These are phyloP conservation scores for Thera britannica DNA, from an alignment of 2,888 invertebrate species.

Conservation along the genomic window DNA sequence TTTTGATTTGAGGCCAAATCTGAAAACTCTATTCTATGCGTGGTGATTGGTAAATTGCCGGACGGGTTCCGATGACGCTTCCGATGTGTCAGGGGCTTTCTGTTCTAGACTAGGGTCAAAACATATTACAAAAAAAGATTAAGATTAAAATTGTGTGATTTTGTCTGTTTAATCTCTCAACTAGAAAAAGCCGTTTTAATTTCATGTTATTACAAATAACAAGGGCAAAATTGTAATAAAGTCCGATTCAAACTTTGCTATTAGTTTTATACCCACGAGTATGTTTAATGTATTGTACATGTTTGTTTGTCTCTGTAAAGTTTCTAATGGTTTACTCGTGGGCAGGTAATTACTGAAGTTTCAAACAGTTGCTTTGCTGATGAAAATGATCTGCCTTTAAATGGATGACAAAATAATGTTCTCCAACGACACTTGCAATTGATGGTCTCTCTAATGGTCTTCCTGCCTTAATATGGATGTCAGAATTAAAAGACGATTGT, in stretches of 20 bases:
- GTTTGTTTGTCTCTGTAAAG: no score
- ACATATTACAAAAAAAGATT: constrained; percentile 1
- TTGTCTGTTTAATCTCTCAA: no score
- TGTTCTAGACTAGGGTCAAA: constrained; percentile 41
- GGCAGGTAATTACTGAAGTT: constrained; percentile 29
- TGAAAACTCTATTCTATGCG: constrained; percentile 18
- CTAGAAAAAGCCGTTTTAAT: no score
- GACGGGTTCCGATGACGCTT: constrained; percentile 66
- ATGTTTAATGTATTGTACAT: no score
- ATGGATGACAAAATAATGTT: background rate
- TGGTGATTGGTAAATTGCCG: constrained; percentile 78
- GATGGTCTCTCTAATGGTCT: constrained; percentile 22
- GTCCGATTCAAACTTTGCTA: no score
- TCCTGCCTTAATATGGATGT: constrained; percentile 20
- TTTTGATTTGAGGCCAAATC: background rate
- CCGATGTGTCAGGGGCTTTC: constrained; percentile 47
- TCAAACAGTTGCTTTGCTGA: background rate
- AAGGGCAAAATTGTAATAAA: no score
- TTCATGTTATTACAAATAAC: no score
- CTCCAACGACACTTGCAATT: constrained; percentile 10
- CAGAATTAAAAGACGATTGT: constrained; percentile 48
- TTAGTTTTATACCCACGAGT: no score
- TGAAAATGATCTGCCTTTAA: background rate
- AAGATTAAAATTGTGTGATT: no score
- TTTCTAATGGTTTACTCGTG: constrained; percentile 14